Conservation (phyloP, 2,113 vertebrate species). For the Pionites leucogaster region DNA sequence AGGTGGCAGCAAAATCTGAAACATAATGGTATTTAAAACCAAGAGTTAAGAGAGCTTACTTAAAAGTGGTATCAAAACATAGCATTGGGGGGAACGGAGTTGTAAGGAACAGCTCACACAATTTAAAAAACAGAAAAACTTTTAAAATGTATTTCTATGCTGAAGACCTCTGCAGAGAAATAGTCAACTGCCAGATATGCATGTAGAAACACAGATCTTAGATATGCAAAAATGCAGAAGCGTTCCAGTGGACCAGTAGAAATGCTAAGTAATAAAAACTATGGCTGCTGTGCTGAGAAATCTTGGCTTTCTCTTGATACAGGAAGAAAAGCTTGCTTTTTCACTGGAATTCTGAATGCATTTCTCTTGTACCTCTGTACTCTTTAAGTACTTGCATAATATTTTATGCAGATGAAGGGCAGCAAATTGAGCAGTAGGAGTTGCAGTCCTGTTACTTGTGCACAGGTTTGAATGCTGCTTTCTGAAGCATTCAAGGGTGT, state of each 20-base stretch:
- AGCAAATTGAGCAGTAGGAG: background rate
- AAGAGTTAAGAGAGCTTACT: background rate
- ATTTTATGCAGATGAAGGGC: background rate
- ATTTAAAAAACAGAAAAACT: background rate
- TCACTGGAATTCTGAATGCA: background rate
- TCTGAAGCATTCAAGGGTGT: background rate
- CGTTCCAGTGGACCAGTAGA: background rate
- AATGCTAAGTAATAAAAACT: background rate
- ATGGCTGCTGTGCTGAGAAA: accelerated
- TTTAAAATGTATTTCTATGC: background rate
- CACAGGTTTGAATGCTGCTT: background rate
- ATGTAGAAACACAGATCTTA: background rate
- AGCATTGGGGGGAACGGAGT: background rate
- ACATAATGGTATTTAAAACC: background rate
- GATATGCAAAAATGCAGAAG: background rate
- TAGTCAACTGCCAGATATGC: background rate
- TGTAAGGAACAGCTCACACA: background rate
- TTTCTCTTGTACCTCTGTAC: background rate
- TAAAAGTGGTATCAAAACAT: background rate
- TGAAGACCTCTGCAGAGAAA: background rate
- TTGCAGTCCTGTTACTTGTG: background rate
- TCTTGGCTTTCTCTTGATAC: background rate
- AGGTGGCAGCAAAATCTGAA: background rate
- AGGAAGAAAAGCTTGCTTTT: background rate
- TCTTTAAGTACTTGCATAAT: background rate